Evolutionary conservation across 2,113 vertebrate species (phyloP).

Genomic region (Hiodon tergisus): DNA sequence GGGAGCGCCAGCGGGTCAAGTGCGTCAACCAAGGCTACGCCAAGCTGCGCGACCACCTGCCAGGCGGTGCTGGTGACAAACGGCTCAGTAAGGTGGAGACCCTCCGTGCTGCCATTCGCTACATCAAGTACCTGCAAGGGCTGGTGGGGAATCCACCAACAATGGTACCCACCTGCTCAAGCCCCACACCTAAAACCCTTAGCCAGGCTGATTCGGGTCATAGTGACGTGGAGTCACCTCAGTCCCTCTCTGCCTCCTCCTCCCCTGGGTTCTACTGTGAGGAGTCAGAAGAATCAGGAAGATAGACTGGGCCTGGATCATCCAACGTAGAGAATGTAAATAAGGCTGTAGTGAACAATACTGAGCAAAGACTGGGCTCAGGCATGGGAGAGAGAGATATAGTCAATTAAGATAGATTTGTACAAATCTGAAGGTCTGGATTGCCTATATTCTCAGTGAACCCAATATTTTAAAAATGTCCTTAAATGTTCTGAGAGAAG

Average conservation of each 20-base stretch:
- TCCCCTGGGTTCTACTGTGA: conserved; percentile 45
- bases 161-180: background rate
- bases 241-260: conserved; percentile 23
- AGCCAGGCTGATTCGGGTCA: conserved; percentile 25
- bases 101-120: conserved; percentile 71
- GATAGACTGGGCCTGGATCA: conserved; percentile 6
- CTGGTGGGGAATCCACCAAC: conserved; percentile 52
- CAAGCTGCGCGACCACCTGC: conserved; percentile 72
- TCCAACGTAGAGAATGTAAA: background rate
- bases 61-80: conserved; percentile 55
- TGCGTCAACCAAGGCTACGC: conserved; percentile 79
- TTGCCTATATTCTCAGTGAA: too few species aligned
- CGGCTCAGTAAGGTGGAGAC: conserved; percentile 81
- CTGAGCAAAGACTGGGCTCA: background rate
- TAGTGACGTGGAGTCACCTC: conserved; percentile 30
- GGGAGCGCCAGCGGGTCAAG: conserved; percentile 73
- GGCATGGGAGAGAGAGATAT: background rate
- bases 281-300: conserved; percentile 27
- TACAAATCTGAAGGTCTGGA: background rate
- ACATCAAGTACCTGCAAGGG: conserved; percentile 74
- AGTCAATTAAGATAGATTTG: background rate
- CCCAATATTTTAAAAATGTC: too few species aligned
- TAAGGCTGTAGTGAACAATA: background rate
- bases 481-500: too few species aligned
- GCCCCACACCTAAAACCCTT: background rate